Conservation (phyloP, 2,888 invertebrate genomes). For the Drosophila rubida region DNA sequence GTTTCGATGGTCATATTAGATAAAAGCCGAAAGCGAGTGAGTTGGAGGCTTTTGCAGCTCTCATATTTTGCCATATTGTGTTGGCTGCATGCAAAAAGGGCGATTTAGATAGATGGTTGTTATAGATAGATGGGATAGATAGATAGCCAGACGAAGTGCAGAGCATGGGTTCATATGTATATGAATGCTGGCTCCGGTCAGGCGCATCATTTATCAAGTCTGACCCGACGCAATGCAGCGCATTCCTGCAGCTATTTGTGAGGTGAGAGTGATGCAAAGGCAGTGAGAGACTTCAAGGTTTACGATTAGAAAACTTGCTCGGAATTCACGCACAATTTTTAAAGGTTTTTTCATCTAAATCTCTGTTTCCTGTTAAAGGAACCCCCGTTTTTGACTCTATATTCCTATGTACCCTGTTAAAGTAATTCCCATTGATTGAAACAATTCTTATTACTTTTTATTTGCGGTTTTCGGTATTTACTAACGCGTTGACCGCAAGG, state of each 20-base stretch:
- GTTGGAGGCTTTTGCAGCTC: constrained; percentile 19
- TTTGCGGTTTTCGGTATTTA: too few species aligned
- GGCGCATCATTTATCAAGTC: constrained; percentile 58
- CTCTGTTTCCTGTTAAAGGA: too few species aligned
- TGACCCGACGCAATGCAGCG: constrained; percentile 30
- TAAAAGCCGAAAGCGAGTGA: constrained; percentile 28
- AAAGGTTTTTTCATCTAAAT: too few species aligned
- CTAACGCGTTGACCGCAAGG: too few species aligned
- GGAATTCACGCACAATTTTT: too few species aligned
- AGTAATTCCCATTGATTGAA: too few species aligned
- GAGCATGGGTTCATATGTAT: constrained; percentile 24
- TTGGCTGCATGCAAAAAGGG: constrained; percentile 25
- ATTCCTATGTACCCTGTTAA: too few species aligned
- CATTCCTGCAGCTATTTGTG: constrained; percentile 16
- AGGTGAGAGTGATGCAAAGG: too few species aligned
- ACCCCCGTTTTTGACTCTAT: too few species aligned
- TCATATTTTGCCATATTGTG: constrained; percentile 52
- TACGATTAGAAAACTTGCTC: too few species aligned
- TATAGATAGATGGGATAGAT: constrained; percentile 39
- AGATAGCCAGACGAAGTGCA: constrained; percentile 47
- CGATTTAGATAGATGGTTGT: constrained; percentile 40
- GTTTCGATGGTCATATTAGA: constrained; percentile 71
- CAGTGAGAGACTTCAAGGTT: too few species aligned
- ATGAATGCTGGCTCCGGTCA: constrained; percentile 29
- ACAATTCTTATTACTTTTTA: too few species aligned